Percentiles rank a stretch among this genome's conserved stretches.
phyloP scores from a whole-genome alignment of 1,140 invertebrate species.

The Maniola jurtina region DNA sequence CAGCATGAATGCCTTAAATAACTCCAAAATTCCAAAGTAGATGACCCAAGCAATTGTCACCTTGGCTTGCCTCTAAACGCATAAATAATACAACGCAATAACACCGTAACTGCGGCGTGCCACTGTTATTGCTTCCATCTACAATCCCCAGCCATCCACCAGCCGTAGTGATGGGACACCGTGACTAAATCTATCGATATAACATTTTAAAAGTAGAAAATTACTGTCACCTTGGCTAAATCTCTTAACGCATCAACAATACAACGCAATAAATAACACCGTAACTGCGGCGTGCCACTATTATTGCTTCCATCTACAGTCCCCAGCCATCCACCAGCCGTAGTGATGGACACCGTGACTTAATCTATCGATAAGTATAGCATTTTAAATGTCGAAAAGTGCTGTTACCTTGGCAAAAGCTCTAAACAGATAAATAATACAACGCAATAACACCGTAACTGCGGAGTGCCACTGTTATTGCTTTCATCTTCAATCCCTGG shows the following conservation, averaged over 20 bases:
- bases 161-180: neutral
- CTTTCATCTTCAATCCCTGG: slow-evolving; percentile 37
- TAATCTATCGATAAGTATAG: too few relatives aligned
- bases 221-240: slow-evolving; percentile 12
- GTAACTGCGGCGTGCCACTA: slow-evolving; percentile 55
- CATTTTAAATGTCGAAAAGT: too few relatives aligned
- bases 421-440: slow-evolving; percentile 64
- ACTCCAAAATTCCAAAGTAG: slow-evolving; percentile 6
- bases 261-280: slow-evolving; percentile 61
- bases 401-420: slow-evolving; percentile 7
- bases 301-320: slow-evolving; percentile 53
- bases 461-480: slow-evolving; percentile 66
- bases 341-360: neutral
- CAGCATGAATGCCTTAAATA: neutral
- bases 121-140: slow-evolving; percentile 62
- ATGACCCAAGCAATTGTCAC: slow-evolving; percentile 45
- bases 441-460: slow-evolving; percentile 61
- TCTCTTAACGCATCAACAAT: slow-evolving; percentile 61
- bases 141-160: slow-evolving; percentile 23
- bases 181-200: too few relatives aligned
- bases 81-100: slow-evolving; percentile 73
- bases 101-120: slow-evolving; percentile 58
- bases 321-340: slow-evolving; percentile 17
- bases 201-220: too few relatives aligned
- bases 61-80: slow-evolving; percentile 42